Percentiles rank a stretch among this genome's conserved stretches.
These are phyloP conservation scores for Eupithecia subumbrata DNA, from an alignment of 2,888 invertebrate genomes.

Conservation along the genomic window DNA sequence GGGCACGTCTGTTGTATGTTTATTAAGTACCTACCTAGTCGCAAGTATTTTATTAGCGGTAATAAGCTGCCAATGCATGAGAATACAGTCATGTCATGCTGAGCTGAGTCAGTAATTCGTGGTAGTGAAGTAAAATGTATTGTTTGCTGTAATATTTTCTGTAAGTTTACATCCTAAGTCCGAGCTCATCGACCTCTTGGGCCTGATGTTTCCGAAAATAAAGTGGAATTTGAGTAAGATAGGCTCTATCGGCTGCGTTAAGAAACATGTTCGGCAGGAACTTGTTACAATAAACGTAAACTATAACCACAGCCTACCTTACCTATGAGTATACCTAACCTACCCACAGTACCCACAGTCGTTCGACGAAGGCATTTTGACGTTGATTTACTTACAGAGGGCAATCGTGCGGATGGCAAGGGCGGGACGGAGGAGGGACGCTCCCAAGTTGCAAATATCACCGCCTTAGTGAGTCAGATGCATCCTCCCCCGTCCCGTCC, in stretches of 20 bases:
- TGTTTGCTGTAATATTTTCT: conserved; percentile 3
- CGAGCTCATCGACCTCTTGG: background rate
- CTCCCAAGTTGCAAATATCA: no score
- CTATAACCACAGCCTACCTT: no score
- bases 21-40: conserved; percentile 24
- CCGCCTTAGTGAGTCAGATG: no score
- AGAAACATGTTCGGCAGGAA: background rate
- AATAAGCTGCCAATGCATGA: conserved; percentile 37
- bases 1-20: conserved; percentile 54
- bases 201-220: background rate
- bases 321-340: no score
- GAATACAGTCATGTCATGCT: no score
- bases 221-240: background rate
- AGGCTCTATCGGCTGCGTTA: background rate
- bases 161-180: background rate
- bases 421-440: no score
- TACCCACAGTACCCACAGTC: no score
- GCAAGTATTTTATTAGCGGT: conserved; percentile 36
- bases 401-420: no score
- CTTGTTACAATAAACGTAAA: no score
- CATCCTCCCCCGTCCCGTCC: no score
- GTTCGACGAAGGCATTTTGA: no score
- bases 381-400: no score
- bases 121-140: conserved; percentile 9
- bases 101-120: conserved; percentile 22